Evolutionary conservation across 2,797 vertebrate genomes (phyloP).

Genomic region (Zonotrichia albicollis): DNA sequence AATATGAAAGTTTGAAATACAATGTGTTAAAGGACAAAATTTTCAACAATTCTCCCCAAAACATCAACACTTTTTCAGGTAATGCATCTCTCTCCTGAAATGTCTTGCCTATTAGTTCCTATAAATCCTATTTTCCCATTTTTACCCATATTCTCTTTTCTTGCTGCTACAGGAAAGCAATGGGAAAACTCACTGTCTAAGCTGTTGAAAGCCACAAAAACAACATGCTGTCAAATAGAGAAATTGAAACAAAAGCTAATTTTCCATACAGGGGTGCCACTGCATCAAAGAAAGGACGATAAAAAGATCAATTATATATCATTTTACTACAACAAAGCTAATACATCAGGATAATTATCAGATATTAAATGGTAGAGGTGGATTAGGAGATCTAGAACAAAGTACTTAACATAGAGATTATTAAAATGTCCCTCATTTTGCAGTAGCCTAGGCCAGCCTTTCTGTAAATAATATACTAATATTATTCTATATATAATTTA

Average conservation of each 20-base stretch:
- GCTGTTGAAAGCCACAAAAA: not conserved
- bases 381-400: not conserved
- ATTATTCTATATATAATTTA: not conserved
- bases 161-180: not conserved
- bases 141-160: not conserved
- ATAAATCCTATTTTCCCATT: not conserved
- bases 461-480: too few species aligned
- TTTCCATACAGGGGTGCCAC: not conserved
- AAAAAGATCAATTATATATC: not conserved
- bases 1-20: not conserved
- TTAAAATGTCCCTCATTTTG: not conserved
- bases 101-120: not conserved
- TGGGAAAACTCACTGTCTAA: not conserved
- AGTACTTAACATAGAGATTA: not conserved
- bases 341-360: not conserved
- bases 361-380: not conserved
- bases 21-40: not conserved
- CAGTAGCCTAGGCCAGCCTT: not conserved
- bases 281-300: not conserved
- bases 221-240: not conserved
- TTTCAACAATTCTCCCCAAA: not conserved
- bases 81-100: not conserved
- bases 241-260: constrained; percentile 6
- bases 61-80: not conserved
- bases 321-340: not conserved